Conservation (phyloP, 2,113 vertebrate species). For the Labeo rohita region DNA sequence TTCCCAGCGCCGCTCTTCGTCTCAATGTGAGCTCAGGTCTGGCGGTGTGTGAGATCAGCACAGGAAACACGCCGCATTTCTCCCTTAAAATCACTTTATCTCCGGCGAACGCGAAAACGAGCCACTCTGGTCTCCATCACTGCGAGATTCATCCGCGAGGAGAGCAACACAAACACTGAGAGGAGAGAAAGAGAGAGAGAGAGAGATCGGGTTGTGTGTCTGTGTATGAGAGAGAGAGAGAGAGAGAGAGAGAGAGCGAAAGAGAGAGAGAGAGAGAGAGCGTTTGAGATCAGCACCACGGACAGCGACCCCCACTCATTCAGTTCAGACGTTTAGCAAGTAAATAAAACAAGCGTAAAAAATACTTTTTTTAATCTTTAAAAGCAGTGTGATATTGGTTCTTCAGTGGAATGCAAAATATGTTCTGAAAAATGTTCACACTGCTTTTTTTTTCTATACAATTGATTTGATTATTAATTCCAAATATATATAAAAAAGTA, state of each 20-base stretch:
- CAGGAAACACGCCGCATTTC: constrained; percentile 41
- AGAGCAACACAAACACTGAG: constrained; percentile 51
- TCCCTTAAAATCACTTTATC: constrained; percentile 61
- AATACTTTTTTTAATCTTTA: not conserved
- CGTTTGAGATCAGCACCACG: constrained; percentile 72
- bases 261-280: constrained; percentile 43
- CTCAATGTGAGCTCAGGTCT: constrained; percentile 6
- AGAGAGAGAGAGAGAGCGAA: constrained; percentile 44
- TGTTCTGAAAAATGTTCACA: not conserved
- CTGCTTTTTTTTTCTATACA: too few species aligned
- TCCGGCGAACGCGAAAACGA: constrained; percentile 52
- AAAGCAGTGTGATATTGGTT: not conserved
- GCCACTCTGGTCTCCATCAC: constrained; percentile 67
- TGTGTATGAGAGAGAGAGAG: constrained; percentile 25
- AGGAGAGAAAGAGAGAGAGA: not conserved
- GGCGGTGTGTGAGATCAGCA: not conserved
- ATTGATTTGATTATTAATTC: too few species aligned
- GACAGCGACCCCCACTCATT: constrained; percentile 67
- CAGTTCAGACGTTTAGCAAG: constrained; percentile 31
- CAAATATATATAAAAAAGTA: too few species aligned
- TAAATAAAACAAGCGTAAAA: constrained; percentile 2
- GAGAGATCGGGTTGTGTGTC: constrained; percentile 21
- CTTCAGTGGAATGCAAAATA: not conserved
- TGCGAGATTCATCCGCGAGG: constrained; percentile 59
- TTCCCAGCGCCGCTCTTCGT: constrained; percentile 6